Conservation (phyloP, 2,888 invertebrate genomes). For the Spodoptera exigua region DNA sequence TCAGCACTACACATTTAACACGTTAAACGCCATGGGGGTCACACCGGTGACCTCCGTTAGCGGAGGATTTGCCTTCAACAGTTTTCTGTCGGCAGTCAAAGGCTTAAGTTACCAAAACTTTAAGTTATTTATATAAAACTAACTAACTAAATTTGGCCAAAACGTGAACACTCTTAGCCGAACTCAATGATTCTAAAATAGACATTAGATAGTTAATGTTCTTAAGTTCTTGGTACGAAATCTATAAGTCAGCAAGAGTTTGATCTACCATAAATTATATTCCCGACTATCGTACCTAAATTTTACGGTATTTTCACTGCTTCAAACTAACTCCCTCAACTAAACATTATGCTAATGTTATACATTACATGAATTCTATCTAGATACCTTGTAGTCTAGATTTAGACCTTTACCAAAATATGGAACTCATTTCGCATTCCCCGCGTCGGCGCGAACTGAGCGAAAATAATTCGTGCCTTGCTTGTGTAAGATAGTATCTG, state of each 20-base stretch:
- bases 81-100: too few relatives aligned
- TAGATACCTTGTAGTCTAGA: neutral
- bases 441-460: neutral
- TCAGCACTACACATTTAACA: too few relatives aligned
- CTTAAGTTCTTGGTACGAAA: neutral
- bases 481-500: neutral
- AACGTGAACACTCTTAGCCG: too few relatives aligned
- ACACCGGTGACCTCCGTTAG: too few relatives aligned
- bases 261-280: slow-evolving; percentile 18
- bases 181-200: too few relatives aligned
- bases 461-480: neutral
- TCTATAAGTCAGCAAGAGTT: slow-evolving; percentile 6
- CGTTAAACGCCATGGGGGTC: too few relatives aligned
- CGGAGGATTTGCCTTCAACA: too few relatives aligned
- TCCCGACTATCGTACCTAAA: slow-evolving; percentile 4
- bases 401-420: neutral
- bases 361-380: slow-evolving; percentile 9
- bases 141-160: too few relatives aligned
- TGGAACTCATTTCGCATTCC: neutral
- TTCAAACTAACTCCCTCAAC: neutral
- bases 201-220: too few relatives aligned
- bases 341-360: slow-evolving; percentile 15
- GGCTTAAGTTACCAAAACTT: too few relatives aligned
- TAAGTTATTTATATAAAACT: too few relatives aligned
- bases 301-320: slow-evolving; percentile 10